Base-by-base conservation (phyloP, 2,797 vertebrate species). In the Lates japonicus region DNA sequence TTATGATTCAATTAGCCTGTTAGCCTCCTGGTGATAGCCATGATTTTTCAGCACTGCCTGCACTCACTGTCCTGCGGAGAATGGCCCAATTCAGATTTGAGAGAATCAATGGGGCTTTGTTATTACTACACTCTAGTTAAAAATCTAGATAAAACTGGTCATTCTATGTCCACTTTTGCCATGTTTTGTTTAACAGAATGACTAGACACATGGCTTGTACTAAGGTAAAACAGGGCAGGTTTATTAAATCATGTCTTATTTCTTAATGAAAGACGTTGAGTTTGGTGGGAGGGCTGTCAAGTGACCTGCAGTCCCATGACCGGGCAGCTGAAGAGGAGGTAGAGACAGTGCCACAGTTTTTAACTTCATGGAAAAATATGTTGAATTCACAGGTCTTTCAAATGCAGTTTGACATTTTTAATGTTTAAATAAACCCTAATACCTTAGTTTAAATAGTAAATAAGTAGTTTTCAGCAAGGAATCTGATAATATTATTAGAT, bases 301-400 rank as follows among this genome's bases (percentile, higher is more conserved):
- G 82, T 91, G 92, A 94, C 84, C 79, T 79, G 73, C 71, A 60
- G 90, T 90, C 93, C 66, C 88, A 89, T 94, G 93, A 94, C 92
- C 42, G 3, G 6, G 41, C 58, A 22, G 62, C 55, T 58, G 22
- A 57, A 19, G 17, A 64, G 37, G 57, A 78, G 16, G 22, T 0
- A 14, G 20, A 11, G 70, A 52, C 16, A 7, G 31, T 60, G 9
- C 16, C 29, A 29, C 25, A 16, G 60, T n/a, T 49, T 74, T 62
- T 39, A 57, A 75, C 22, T 57, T 51, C 42, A 29, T 57, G 4
- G 41, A 63, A 65, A 44, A 49, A 29, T 3, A 20, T 17, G 10
- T 1, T n/a, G 8, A 13, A n/a, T 48, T 37, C 31, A 55, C 22
- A n/a, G 10, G 19, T 54, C 16, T 59, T 19, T 41, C 17, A 22